phyloP scores from a whole-genome alignment of 2,797 vertebrate species.

The Coregonus suidteri region DNA sequence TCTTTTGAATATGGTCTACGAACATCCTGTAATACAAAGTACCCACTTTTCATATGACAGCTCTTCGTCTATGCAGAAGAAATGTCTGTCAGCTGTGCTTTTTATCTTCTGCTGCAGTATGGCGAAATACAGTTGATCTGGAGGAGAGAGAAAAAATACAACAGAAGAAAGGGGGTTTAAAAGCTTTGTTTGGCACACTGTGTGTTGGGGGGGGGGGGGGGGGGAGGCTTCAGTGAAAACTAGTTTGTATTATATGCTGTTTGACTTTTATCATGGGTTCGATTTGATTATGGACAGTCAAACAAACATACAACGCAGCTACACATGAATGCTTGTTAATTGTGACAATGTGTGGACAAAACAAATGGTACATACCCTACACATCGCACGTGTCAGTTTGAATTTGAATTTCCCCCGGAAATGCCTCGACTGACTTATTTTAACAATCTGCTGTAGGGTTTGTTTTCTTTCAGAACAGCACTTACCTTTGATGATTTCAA shows the following conservation, averaged over 20 bases:
- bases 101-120: slow-evolving; percentile 91
- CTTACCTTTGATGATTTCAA: slow-evolving; percentile 77
- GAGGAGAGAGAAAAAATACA: slow-evolving; percentile 51
- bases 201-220: too few species aligned
- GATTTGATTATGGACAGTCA: neutral
- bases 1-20: neutral
- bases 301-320: neutral
- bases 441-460: neutral
- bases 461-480: neutral
- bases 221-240: too few species aligned
- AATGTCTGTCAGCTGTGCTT: slow-evolving; percentile 87
- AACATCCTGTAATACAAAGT: neutral
- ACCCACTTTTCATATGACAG: slow-evolving; percentile 93
- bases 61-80: slow-evolving; percentile 96
- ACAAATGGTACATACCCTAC: neutral
- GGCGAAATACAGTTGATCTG: slow-evolving; percentile 97
- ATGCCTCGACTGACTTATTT: slow-evolving; percentile 8
- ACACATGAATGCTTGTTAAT: neutral
- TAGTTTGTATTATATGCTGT: too few species aligned
- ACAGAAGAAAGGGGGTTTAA: neutral
- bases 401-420: slow-evolving; percentile 55
- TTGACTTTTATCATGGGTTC: too few species aligned
- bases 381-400: neutral
- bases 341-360: neutral
- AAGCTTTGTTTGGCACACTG: neutral